phyloP scores from a whole-genome alignment of 1,140 invertebrate species.

The Philotrypesis tridentata region DNA sequence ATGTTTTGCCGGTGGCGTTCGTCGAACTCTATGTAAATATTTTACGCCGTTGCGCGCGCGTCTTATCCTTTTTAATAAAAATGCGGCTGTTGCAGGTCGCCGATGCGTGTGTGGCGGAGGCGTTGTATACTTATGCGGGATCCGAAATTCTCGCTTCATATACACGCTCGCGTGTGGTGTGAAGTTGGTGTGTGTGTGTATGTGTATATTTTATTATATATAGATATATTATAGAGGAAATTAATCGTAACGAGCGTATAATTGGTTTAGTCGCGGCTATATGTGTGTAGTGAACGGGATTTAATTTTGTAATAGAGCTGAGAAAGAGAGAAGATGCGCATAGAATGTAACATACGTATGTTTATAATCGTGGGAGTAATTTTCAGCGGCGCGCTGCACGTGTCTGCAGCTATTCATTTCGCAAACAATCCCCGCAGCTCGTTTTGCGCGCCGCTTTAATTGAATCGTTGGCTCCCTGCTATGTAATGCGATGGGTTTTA shows the following conservation, averaged over 20 bases:
- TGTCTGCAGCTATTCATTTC: not conserved
- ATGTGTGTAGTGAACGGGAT: too few relatives aligned
- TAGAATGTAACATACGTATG: too few relatives aligned
- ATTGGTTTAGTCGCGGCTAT: not conserved
- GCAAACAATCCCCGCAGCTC: not conserved
- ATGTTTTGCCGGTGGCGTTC: not conserved
- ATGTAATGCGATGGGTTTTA: too few relatives aligned
- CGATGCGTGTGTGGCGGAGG: too few relatives aligned
- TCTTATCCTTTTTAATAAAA: too few relatives aligned
- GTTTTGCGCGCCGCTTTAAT: not conserved
- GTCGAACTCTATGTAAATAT: not conserved
- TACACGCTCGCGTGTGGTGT: too few relatives aligned
- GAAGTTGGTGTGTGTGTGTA: too few relatives aligned
- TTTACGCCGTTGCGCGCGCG: not conserved
- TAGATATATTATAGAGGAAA: not conserved
- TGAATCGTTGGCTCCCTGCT: not conserved
- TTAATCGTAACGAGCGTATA: not conserved
- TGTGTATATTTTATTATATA: too few relatives aligned
- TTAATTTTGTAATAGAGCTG: not conserved
- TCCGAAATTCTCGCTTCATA: too few relatives aligned
- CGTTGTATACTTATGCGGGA: too few relatives aligned
- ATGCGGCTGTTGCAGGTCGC: too few relatives aligned
- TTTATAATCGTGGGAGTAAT: not conserved
- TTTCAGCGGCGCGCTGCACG: not conserved
- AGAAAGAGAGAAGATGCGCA: too few relatives aligned